A percentile compares a stretch with the other conserved stretches of the same genome.
phyloP scores from a whole-genome alignment of 2,888 invertebrate species.

The Harpalus rufipes region DNA sequence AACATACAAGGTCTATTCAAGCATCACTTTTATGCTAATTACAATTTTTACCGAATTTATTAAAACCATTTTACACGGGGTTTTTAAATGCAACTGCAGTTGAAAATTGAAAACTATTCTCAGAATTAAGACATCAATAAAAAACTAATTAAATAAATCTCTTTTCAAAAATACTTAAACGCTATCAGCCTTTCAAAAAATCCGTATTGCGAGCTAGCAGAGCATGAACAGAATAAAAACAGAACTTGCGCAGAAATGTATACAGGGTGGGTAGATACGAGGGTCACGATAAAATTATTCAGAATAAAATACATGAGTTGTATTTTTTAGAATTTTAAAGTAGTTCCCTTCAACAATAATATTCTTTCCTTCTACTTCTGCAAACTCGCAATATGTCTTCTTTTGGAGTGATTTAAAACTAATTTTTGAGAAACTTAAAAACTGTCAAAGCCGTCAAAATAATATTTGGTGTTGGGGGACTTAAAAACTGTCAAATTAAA shows the following conservation, averaged over 20 bases:
- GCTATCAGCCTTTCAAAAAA: conserved; percentile 27
- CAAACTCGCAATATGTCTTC: too few relatives aligned
- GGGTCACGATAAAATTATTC: too few relatives aligned
- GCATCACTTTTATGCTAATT: conserved; percentile 2
- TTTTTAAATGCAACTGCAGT: not conserved
- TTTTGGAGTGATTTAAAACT: too few relatives aligned
- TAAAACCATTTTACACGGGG: not conserved
- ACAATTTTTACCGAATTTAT: conserved; percentile 3
- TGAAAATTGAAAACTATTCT: conserved; percentile 29
- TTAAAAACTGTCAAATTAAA: too few relatives aligned
- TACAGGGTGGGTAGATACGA: not conserved
- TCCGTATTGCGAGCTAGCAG: conserved; percentile 26
- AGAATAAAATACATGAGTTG: too few relatives aligned
- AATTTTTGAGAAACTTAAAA: too few relatives aligned
- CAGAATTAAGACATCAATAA: conserved; percentile 23
- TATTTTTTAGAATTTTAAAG: too few relatives aligned
- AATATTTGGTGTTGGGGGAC: too few relatives aligned
- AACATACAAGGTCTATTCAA: not conserved
- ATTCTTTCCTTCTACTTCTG: too few relatives aligned
- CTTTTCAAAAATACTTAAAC: conserved; percentile 16
- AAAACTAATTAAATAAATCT: conserved; percentile 43
- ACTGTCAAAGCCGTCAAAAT: too few relatives aligned
- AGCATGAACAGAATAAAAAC: conserved; percentile 28
- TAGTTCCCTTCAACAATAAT: too few relatives aligned
- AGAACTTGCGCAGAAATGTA: not conserved